Conservation (phyloP, 2,888 invertebrate species). For the Archips crataeganus region DNA sequence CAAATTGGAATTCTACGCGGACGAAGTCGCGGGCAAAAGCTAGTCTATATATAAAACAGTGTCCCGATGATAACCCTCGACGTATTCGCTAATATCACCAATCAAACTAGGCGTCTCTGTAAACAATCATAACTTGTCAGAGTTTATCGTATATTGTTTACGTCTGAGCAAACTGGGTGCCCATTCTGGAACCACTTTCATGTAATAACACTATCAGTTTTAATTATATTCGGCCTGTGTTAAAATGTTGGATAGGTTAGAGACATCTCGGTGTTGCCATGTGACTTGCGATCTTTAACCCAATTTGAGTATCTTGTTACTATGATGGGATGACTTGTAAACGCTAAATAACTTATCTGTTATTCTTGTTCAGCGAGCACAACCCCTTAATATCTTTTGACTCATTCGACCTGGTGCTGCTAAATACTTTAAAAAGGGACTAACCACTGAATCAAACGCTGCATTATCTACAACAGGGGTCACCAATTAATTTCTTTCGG, state of each 20-base stretch:
- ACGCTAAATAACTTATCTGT: neutral
- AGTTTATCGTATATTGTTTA: constrained; percentile 66
- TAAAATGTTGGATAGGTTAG: neutral
- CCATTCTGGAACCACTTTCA: constrained; percentile 30
- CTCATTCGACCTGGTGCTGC: neutral
- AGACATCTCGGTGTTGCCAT: neutral
- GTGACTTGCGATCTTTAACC: neutral
- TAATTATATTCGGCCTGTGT: constrained; percentile 8
- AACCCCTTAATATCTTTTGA: neutral
- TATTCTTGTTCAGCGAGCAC: neutral
- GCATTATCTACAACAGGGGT: too few relatives aligned
- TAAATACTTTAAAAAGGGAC: too few relatives aligned
- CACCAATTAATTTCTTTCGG: too few relatives aligned
- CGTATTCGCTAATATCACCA: constrained; percentile 61
- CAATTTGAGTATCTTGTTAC: neutral
- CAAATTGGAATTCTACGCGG: too few relatives aligned
- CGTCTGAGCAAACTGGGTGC: constrained; percentile 31
- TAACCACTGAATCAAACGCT: neutral
- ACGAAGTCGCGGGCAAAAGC: too few relatives aligned
- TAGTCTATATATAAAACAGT: constrained; percentile 7
- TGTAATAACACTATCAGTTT: neutral
- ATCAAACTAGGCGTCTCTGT: constrained; percentile 69
- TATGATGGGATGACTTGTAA: neutral
- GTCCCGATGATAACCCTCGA: constrained; percentile 63
- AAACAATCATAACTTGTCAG: constrained; percentile 60